phyloP scores from a whole-genome alignment of 2,797 vertebrate species.

The Hephaestus fuliginosus region DNA sequence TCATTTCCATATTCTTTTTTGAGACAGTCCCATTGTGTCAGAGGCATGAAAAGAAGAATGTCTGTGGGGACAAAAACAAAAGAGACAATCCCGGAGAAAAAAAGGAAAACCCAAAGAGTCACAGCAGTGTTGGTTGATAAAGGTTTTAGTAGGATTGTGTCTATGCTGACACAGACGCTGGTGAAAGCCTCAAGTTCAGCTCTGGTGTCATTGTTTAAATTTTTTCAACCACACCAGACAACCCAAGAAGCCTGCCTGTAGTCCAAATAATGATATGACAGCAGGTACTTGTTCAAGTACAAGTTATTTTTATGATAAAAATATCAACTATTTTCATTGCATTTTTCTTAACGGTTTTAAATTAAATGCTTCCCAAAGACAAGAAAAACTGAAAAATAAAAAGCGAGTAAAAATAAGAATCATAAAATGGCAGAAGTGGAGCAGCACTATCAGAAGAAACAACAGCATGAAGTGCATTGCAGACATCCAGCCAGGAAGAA shows the following conservation, averaged over 20 bases:
- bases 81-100: background rate
- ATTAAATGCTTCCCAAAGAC: background rate
- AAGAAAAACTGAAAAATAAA: background rate
- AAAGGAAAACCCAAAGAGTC: background rate
- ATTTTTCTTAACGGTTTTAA: background rate
- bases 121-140: background rate
- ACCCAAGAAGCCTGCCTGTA: background rate
- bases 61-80: conserved; percentile 13
- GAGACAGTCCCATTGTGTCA: conserved; percentile 3
- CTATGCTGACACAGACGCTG: background rate
- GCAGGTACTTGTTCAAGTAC: background rate
- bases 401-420: background rate
- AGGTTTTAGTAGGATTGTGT: conserved; percentile 12
- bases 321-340: background rate
- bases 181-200: conserved; percentile 10
- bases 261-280: background rate
- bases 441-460: background rate
- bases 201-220: background rate
- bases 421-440: background rate
- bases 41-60: conserved; percentile 15
- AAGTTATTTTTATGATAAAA: background rate
- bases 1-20: background rate
- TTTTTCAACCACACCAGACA: background rate
- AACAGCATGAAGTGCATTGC: background rate
- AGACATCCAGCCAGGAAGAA: background rate